Conservation (phyloP, 2,797 vertebrate genomes). For the Orestias chungarensis region DNA sequence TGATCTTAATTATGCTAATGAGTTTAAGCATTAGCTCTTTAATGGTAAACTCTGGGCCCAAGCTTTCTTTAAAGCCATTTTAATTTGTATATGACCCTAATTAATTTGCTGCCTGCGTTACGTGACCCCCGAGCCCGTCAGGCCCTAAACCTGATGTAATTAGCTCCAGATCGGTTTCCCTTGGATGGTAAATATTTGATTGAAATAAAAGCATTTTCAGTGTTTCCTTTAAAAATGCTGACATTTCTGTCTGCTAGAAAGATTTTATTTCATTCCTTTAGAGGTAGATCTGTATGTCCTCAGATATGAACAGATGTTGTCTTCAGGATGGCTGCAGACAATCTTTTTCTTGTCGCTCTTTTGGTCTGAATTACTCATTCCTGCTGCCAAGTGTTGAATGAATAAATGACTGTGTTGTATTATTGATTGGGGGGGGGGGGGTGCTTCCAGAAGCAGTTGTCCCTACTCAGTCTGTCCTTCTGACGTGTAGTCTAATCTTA, state of each 20-base stretch:
- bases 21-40: constrained; percentile 52
- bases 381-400: constrained; percentile 40
- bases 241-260: not conserved
- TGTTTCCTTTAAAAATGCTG: not conserved
- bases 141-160: not conserved
- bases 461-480: not conserved
- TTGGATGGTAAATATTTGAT: not conserved
- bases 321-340: constrained; percentile 44
- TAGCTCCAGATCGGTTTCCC: not conserved
- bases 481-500: not conserved
- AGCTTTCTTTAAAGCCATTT: constrained; percentile 55
- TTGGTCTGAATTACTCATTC: constrained; percentile 17
- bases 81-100: constrained; percentile 62
- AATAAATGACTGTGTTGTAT: constrained; percentile 68
- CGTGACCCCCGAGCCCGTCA: constrained; percentile 18
- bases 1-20: constrained; percentile 75
- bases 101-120: constrained; percentile 23
- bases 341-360: constrained; percentile 6
- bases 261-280: not conserved
- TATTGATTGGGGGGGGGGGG: constrained; percentile 65
- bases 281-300: not conserved
- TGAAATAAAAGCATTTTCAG: not conserved
- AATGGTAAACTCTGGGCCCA: constrained; percentile 50
- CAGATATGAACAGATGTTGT: constrained; percentile 59
- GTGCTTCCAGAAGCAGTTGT: constrained; percentile 37